These are phyloP conservation scores for Pseudomugil tenellus DNA, from an alignment of 2,797 vertebrate genomes.

Conservation along the genomic window DNA sequence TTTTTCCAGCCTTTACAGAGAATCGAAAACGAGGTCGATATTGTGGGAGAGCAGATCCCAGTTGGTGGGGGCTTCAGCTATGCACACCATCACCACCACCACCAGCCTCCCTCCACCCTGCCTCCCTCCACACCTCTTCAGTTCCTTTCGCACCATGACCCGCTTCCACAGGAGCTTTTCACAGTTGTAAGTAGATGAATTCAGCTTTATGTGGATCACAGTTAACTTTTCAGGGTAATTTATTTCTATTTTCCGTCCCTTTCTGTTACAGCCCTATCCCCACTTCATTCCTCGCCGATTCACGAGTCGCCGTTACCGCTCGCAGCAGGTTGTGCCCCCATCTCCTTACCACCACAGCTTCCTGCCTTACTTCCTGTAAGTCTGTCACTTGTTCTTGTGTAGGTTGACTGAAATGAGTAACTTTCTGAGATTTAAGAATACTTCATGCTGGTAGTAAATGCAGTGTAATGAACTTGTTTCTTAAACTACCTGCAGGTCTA, in stretches of 20 bases:
- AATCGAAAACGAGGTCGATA: constrained; percentile 97
- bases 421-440: neutral
- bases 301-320: constrained; percentile 91
- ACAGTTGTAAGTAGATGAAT: constrained; percentile 86
- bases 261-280: constrained; percentile 87
- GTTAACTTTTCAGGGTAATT: neutral
- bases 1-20: constrained; percentile 91
- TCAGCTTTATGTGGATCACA: neutral
- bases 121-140: constrained; percentile 93
- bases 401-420: neutral
- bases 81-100: constrained; percentile 88
- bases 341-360: constrained; percentile 95
- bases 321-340: constrained; percentile 92
- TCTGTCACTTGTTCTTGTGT: constrained; percentile 1
- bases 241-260: neutral
- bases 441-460: neutral
- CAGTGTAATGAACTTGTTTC: neutral
- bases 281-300: constrained; percentile 96
- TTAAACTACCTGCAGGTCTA: constrained; percentile 83
- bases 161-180: constrained; percentile 94
- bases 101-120: constrained; percentile 80
- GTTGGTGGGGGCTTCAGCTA: constrained; percentile 93
- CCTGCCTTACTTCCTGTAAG: constrained; percentile 98
- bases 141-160: constrained; percentile 93
- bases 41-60: constrained; percentile 93